phyloP scores from a whole-genome alignment of 2,888 invertebrate species.

The Malthinus flaveolus region DNA sequence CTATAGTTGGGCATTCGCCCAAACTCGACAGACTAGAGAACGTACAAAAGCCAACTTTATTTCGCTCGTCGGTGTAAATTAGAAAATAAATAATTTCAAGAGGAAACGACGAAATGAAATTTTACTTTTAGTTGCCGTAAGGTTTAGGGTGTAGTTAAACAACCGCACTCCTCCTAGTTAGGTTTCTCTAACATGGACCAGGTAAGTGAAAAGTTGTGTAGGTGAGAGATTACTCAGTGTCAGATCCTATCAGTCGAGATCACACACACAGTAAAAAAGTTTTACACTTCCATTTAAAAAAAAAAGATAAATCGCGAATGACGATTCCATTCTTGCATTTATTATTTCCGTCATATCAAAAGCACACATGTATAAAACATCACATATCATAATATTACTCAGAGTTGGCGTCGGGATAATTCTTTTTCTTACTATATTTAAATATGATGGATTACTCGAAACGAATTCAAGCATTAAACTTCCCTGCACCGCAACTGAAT shows the following conservation, averaged over 20 bases:
- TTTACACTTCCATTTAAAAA: slow-evolving; percentile 21
- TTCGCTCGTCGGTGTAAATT: slow-evolving; percentile 15
- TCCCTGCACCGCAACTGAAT: slow-evolving; percentile 33
- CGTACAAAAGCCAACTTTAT: slow-evolving; percentile 21
- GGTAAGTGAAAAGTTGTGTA: slow-evolving; percentile 32
- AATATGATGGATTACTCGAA: slow-evolving; percentile 45
- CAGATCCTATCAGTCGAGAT: slow-evolving; percentile 27
- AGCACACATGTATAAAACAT: slow-evolving; percentile 35
- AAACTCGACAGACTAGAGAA: slow-evolving; percentile 17
- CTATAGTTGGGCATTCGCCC: slow-evolving; percentile 26
- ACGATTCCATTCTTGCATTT: slow-evolving; percentile 22
- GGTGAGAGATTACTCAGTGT: slow-evolving; percentile 30
- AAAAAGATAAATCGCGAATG: slow-evolving; percentile 15
- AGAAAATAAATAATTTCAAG: slow-evolving; percentile 29
- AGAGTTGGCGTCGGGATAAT: slow-evolving; percentile 42
- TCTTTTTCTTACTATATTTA: slow-evolving; percentile 41
- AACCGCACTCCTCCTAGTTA: slow-evolving; percentile 26
- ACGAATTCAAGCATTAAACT: slow-evolving; percentile 40
- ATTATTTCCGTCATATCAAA: slow-evolving; percentile 28
- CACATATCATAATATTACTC: slow-evolving; percentile 24
- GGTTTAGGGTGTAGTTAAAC: slow-evolving; percentile 21
- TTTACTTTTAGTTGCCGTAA: slow-evolving; percentile 22
- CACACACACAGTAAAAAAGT: slow-evolving; percentile 26
- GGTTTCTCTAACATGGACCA: slow-evolving; percentile 27
- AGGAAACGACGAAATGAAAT: slow-evolving; percentile 26